phyloP scores from a whole-genome alignment of 2,797 vertebrate genomes.

The Enteromius viviparus region DNA sequence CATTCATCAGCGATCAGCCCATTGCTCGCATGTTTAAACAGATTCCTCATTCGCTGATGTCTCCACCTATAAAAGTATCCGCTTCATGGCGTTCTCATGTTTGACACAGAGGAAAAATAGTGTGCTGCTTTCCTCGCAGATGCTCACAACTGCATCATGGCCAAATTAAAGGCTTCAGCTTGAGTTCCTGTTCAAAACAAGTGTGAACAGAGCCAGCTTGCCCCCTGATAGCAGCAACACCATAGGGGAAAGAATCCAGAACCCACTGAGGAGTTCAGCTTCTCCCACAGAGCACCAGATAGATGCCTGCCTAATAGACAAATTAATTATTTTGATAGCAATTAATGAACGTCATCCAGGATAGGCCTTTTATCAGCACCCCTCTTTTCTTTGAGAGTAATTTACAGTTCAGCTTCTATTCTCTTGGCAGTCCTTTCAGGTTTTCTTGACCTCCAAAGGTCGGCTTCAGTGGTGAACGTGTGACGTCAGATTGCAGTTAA shows the following conservation, averaged over 20 bases:
- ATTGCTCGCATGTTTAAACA: slow-evolving; percentile 36
- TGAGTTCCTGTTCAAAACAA: slow-evolving; percentile 35
- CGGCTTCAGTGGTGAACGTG: slow-evolving; percentile 53
- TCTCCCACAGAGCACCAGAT: slow-evolving; percentile 57
- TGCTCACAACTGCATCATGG: slow-evolving; percentile 19
- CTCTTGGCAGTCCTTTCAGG: slow-evolving; percentile 67
- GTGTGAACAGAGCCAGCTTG: slow-evolving; percentile 43
- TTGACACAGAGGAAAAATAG: slow-evolving; percentile 39
- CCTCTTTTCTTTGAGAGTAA: slow-evolving; percentile 61
- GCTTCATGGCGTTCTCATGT: slow-evolving; percentile 25
- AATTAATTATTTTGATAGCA: slow-evolving; percentile 69
- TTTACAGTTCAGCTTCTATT: slow-evolving; percentile 64
- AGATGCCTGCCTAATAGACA: slow-evolving; percentile 63
- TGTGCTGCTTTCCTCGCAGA: slow-evolving; percentile 23
- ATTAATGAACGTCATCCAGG: slow-evolving; percentile 67
- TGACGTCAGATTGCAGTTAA: slow-evolving; percentile 65
- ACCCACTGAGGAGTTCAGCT: slow-evolving; percentile 54
- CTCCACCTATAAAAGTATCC: slow-evolving; percentile 30
- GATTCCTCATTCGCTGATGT: slow-evolving; percentile 30
- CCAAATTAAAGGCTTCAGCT: slow-evolving; percentile 44
- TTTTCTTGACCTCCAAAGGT: slow-evolving; percentile 68
- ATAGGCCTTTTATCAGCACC: slow-evolving; percentile 63
- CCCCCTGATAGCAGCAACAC: slow-evolving; percentile 41
- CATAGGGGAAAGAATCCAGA: slow-evolving; percentile 54
- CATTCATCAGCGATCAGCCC: slow-evolving; percentile 38